Evolutionary conservation across 2,888 invertebrate species (phyloP), one percentile per base, ranked within the genome.

Genomic region (Cataglyphis cursor): DNA sequence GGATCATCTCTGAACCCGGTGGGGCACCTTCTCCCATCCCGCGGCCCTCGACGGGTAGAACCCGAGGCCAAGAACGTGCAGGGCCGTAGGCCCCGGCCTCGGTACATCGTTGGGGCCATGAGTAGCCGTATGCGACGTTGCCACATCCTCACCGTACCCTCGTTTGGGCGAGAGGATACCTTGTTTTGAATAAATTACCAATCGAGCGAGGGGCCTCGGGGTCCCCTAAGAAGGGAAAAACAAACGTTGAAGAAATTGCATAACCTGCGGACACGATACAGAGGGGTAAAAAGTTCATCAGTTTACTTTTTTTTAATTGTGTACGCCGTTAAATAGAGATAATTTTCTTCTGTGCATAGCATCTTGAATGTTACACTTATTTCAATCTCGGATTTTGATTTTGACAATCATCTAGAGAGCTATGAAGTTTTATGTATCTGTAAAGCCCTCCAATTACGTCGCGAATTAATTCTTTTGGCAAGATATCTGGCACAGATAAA

Each of bases 51-150:
- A 28, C 61, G n/a, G 84, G 35, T 74, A 89, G 24, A 78, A 93
- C 92, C 94, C 92, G 92, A 89, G 93, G 93, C 92, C 92, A 90
- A 91, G 92, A 92, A 90, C 88, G 86, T 88, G 88, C 90, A 90
- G 90, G 91, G 90, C 91, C 92, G 91, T 90, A 92, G 91, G 91
- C 90, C 90, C 88, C 88, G 85, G 83, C 88, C 81, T 85, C 84
- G 85, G 89, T 81, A 83, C 21, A 62, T 85, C 87, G 86, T 64
- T 85, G 87, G 51, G 51, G 88, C 88, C 89, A 87, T 88, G 90
- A 88, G 87, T 85, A 82, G 86, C 88, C 87, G 70, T 89, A 90
- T 90, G 93, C 93, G 90, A 87, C 88, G 93, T 93, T 93, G 93
- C 93, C 93, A 90, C 85, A 87, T 91, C 90, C 83, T 88, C 90